Percentiles rank a stretch among this genome's conserved stretches.
These are phyloP conservation scores for Muricea muricata DNA, from an alignment of 92 coral and sea anemone species.

Conservation along the genomic window DNA sequence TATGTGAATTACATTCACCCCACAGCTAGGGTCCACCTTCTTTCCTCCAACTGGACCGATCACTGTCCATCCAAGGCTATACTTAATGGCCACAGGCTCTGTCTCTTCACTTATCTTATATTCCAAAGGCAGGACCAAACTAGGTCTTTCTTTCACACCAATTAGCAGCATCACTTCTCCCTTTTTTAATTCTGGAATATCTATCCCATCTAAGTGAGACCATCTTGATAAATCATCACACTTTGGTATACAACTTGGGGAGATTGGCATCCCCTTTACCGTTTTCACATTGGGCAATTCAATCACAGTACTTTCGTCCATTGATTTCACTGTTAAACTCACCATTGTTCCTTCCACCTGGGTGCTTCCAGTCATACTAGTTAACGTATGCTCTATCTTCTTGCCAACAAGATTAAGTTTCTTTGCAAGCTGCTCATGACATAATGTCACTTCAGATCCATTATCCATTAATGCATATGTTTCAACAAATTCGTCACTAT, in stretches of 20 bases:
- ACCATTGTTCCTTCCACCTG: constrained; percentile 51
- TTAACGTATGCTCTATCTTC: constrained; percentile 53
- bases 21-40: background rate
- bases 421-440: constrained; percentile 56
- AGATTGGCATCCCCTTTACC: constrained; percentile 69
- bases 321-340: constrained; percentile 59
- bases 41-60: background rate
- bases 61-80: too few species aligned
- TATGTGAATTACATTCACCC: background rate
- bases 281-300: constrained; percentile 63
- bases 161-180: constrained; percentile 10
- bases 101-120: background rate
- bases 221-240: background rate
- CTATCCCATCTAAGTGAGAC: constrained; percentile 6
- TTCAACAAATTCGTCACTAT: constrained; percentile 35
- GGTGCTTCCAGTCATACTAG: constrained; percentile 69
- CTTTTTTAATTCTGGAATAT: constrained; percentile 13
- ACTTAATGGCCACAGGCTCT: constrained; percentile 18
- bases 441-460: constrained; percentile 75
- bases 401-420: constrained; percentile 52
- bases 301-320: constrained; percentile 56
- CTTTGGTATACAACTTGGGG: background rate
- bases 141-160: constrained; percentile 19
- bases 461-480: constrained; percentile 69
- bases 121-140: background rate